Conservation (phyloP, 2,113 vertebrate species). For the Tringa solitaria region DNA sequence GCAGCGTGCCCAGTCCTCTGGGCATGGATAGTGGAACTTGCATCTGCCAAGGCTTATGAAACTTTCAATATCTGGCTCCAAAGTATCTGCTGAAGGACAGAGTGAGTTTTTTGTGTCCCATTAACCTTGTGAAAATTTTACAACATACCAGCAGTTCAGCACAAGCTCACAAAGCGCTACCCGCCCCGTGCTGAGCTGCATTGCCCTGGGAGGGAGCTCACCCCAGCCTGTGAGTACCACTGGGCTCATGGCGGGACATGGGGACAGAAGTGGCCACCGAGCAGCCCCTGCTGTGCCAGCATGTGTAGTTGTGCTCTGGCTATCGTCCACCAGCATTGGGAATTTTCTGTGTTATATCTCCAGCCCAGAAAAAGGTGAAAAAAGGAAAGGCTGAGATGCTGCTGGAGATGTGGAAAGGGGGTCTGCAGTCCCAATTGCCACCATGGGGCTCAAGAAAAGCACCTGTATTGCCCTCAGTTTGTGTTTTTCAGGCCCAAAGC, state of each 20-base stretch:
- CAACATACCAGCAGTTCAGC: neutral
- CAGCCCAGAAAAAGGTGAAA: neutral
- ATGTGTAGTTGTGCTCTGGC: rapidly evolving
- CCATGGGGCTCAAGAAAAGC: neutral
- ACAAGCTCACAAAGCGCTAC: neutral
- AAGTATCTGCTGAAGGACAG: neutral
- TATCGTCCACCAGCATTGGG: neutral
- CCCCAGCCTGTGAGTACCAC: rapidly evolving
- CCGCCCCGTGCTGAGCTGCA: rapidly evolving
- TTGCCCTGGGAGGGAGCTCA: neutral
- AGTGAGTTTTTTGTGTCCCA: neutral
- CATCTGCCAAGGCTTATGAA: neutral
- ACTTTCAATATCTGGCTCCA: neutral
- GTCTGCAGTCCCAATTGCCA: neutral
- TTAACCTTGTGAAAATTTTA: neutral
- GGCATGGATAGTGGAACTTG: neutral
- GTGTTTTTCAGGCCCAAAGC: constrained; percentile 83
- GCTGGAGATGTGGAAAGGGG: neutral
- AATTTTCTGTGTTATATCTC: neutral
- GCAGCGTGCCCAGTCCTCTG: neutral
- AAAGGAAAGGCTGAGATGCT: neutral
- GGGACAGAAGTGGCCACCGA: rapidly evolving
- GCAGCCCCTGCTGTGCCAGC: rapidly evolving
- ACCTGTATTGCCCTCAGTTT: neutral
- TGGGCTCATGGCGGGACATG: rapidly evolving